Conservation (phyloP, 1,140 invertebrate genomes). For the Drosophila miranda region DNA sequence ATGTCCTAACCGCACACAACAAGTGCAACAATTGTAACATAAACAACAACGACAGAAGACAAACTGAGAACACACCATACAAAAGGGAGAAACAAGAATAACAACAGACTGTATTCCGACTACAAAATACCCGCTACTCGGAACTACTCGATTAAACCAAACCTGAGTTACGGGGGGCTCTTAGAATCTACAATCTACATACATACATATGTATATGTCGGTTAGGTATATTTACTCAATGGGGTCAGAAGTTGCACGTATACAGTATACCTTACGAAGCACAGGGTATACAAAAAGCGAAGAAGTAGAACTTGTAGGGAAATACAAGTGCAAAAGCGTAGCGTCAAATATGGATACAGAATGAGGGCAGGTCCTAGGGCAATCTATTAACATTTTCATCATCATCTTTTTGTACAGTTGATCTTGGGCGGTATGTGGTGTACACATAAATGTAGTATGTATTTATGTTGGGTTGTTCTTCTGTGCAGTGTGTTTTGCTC, state of each 20-base stretch:
- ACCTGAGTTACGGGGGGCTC: too few species aligned
- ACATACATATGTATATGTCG: too few species aligned
- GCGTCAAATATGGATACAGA: slow-evolving; percentile 46
- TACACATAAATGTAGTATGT: too few species aligned
- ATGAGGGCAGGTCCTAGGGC: slow-evolving; percentile 55
- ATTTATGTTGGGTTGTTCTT: background rate
- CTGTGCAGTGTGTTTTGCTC: background rate
- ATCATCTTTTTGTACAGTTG: slow-evolving; percentile 39
- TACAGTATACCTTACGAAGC: too few species aligned
- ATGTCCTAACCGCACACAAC: slow-evolving; percentile 73
- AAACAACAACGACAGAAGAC: slow-evolving; percentile 32
- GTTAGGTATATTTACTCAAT: too few species aligned
- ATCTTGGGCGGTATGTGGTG: slow-evolving; percentile 15
- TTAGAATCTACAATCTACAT: too few species aligned
- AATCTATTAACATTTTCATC: slow-evolving; percentile 50
- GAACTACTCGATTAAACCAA: too few species aligned
- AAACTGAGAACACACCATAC: slow-evolving; percentile 18
- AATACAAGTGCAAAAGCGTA: slow-evolving; percentile 39
- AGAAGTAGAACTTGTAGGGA: slow-evolving; percentile 14
- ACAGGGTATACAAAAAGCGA: background rate
- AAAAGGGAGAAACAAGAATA: slow-evolving; percentile 10
- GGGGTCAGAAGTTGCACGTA: too few species aligned
- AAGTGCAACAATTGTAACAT: slow-evolving; percentile 65
- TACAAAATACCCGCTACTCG: too few species aligned
- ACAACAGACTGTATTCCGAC: too few species aligned